These are phyloP conservation scores for Hoplostethus mediterraneus DNA, from an alignment of 2,797 vertebrate species.

Conservation along the genomic window DNA sequence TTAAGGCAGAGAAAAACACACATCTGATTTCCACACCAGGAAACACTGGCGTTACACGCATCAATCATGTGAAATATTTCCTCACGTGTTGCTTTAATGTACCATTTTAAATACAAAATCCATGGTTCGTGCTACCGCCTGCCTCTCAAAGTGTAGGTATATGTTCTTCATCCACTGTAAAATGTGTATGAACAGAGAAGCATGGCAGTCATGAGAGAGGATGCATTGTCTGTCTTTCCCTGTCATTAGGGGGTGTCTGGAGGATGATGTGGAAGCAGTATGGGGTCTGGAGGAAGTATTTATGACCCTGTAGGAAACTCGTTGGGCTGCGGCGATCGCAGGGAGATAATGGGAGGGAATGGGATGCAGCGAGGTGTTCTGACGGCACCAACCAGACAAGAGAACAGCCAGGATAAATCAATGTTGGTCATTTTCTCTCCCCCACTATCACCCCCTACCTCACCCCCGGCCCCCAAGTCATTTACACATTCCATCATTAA, in stretches of 20 bases:
- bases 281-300: constrained; percentile 95
- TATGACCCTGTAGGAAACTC: constrained; percentile 95
- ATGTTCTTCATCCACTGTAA: constrained; percentile 73
- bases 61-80: constrained; percentile 80
- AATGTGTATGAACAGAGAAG: constrained; percentile 75
- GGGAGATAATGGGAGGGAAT: constrained; percentile 97
- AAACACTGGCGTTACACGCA: constrained; percentile 81
- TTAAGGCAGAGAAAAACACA: constrained; percentile 74
- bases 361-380: constrained; percentile 96
- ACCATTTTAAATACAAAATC: constrained; percentile 85
- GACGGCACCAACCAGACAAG: constrained; percentile 94
- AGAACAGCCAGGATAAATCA: constrained; percentile 98
- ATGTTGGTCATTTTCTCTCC: constrained; percentile 94
- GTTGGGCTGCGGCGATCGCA: constrained; percentile 93
- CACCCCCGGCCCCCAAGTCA: constrained; percentile 71
- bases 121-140: constrained; percentile 56
- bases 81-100: constrained; percentile 85
- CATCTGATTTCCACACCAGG: constrained; percentile 78
- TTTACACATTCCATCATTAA: constrained; percentile 92
- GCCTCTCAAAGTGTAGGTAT: constrained; percentile 67
- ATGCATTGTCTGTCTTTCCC: constrained; percentile 88
- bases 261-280: constrained; percentile 96
- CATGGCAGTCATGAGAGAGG: constrained; percentile 75
- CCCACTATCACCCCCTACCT: constrained; percentile 64
- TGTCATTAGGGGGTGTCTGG: constrained; percentile 91